Evolutionary conservation across 2,113 vertebrate genomes (phyloP), one percentile per base, ranked within the genome.

Genomic region (Dendropsophus ebraccatus): DNA sequence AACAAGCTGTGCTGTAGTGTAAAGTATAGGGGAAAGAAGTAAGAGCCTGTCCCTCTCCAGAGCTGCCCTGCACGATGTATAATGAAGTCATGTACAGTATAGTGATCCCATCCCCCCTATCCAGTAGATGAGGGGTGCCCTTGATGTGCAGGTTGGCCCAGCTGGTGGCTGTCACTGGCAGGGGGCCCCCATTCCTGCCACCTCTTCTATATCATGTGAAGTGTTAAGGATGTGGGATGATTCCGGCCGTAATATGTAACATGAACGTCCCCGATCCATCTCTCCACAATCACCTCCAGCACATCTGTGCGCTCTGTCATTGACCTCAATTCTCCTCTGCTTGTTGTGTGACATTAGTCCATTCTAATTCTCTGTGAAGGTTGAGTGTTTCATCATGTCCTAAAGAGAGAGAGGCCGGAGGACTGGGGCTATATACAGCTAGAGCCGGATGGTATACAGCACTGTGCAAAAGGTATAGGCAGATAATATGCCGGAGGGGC

Each of bases 321-420:
- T 65, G 80, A 82, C 80, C 60, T 82, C 12, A 23, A 67, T 82
- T 82, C 37, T 50, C 60, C 49, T 69, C 60, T 9, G 5, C 45
- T 47, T 52, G 45, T 65, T 25, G 37, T 32, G 16, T 23, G 41
- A 49, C 41, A 28, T 78, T 52, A 78, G 17, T 52, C 45, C 21
- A 47, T 47, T 62, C 41, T 81, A 17, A 62, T 47, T 65, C 23
- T 75, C 50, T 78, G 50, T 69, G 58, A 69, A 81, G 32, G 79
- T 17, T 47, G 45, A 81, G 60, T 62, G 37, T 47, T 49, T 69
- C 14, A 35, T 50, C 25, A 50, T 30, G 37, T 30, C 14, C 10
- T 1, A 60, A 8, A 1, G 10, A 62, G n/a, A 28, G n/a, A 65
- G 10, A 65, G 17, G 23, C 8, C 1, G 23, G 6, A 58, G n/a